Base-by-base conservation (phyloP, 2,888 invertebrate species). In the Sicus ferrugineus region DNA sequence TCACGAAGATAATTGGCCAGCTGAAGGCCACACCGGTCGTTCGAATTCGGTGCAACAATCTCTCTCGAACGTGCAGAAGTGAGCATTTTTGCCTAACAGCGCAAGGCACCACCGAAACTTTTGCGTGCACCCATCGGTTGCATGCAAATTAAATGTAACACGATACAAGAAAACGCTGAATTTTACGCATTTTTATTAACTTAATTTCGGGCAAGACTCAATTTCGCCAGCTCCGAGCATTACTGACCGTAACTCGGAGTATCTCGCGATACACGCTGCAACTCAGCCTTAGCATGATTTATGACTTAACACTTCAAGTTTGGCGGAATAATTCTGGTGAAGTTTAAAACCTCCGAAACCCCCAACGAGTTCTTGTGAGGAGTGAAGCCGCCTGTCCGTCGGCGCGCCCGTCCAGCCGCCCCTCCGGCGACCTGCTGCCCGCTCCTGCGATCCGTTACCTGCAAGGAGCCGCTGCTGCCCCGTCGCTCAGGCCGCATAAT, bases 401-500 rank as follows among this genome's bases (percentile, higher is more conserved):
- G n/a, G n/a, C n/a, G n/a, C n/a, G n/a, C n/a, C n/a, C n/a, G n/a
- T n/a, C n/a, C n/a, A n/a, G 38, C 14, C 11, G 59, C 31, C 21
- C n/a, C 2, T 23, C 34, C 14, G 11, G 56, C n/a, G n/a, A n/a
- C n/a, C n/a, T n/a, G n/a, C n/a, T n/a, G n/a, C n/a, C n/a, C n/a
- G n/a, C n/a, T n/a, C n/a, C n/a, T n/a, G n/a, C n/a, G n/a, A n/a
- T n/a, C n/a, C n/a, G n/a, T 38, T 42, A 62, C 62, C 6, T 62
- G 26, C 19, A 62, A 62, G 46, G 28, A 46, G 19, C 46, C 46
- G 62, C 62, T 16, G 5, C 61, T 26, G 38, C 42, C 42, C 31
- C 26, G 11, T 50, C 19, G 26, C 14, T 42, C 7, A 26, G 64
- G 64, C 68, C 66, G 67, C 71, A 69, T 74, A 73, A 72, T 75